Percentiles rank a stretch among this genome's conserved stretches.
Evolutionary conservation across 2,113 vertebrate species (phyloP).

Genomic region (Actenoides hombroni): DNA sequence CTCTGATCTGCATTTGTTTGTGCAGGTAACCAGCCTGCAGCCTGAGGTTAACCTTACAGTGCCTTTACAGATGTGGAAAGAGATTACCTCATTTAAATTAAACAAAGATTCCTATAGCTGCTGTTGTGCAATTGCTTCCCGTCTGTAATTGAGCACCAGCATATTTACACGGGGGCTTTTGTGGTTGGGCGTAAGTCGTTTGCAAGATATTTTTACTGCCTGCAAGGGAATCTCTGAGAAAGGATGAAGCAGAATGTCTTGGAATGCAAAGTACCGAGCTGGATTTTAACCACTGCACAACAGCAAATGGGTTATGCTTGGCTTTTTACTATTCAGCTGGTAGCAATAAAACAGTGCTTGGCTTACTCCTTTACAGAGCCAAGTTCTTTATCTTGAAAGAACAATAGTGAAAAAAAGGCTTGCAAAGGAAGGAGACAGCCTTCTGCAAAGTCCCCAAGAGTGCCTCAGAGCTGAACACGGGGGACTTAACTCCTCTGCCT

Average conservation of each 20-base stretch:
- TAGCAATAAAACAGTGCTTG: constrained; percentile 55
- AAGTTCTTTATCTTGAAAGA: constrained; percentile 61
- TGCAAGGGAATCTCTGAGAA: constrained; percentile 41
- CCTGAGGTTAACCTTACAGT: not conserved
- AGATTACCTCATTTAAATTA: constrained; percentile 36
- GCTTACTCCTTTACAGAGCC: constrained; percentile 35
- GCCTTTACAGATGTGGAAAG: not conserved
- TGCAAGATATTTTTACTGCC: constrained; percentile 57
- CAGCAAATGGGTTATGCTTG: constrained; percentile 52
- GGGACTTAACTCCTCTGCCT: constrained; percentile 10
- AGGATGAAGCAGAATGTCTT: constrained; percentile 24
- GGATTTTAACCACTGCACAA: constrained; percentile 54
- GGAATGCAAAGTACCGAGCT: constrained; percentile 42
- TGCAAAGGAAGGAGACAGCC: constrained; percentile 38
- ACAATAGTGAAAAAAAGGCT: constrained; percentile 54
- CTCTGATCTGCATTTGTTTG: not conserved
- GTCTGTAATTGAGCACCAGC: constrained; percentile 41
- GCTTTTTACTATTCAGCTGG: constrained; percentile 64
- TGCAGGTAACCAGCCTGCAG: constrained; percentile 14
- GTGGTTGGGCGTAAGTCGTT: constrained; percentile 16
- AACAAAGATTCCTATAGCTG: not conserved
- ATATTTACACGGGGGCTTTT: constrained; percentile 50
- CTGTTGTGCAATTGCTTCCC: constrained; percentile 12
- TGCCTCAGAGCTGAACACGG: not conserved
- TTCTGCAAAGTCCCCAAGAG: constrained; percentile 46